Evolutionary conservation across 2,797 vertebrate species (phyloP).

Genomic region (Scleropages formosus): DNA sequence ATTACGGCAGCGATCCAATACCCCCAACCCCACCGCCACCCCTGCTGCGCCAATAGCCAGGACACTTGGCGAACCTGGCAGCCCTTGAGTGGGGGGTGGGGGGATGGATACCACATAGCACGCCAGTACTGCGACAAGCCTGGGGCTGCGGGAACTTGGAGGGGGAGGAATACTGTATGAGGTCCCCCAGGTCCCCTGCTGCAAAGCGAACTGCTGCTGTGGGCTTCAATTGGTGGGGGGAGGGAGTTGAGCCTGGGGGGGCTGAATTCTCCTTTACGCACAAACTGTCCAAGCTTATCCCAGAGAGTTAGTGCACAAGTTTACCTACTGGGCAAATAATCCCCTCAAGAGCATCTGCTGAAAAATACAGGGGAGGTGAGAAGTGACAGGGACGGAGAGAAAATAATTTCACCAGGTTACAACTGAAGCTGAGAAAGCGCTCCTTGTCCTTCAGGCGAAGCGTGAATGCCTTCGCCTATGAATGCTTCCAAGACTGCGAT

Average conservation of each 20-base stretch:
- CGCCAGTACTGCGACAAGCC: no score
- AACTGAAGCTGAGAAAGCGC: neutral
- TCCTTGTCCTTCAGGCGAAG: neutral
- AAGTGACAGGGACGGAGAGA: neutral
- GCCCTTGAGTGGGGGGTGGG: no score
- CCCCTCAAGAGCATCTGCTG: neutral
- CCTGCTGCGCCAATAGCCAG: no score
- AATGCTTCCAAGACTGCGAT: neutral
- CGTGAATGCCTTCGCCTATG: neutral
- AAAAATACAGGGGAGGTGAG: neutral
- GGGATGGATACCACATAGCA: no score
- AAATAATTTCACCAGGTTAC: neutral
- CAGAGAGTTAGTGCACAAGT: neutral
- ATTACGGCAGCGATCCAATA: no score
- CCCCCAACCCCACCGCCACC: no score
- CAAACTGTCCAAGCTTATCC: neutral
- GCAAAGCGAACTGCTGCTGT: no score
- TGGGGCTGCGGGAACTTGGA: no score
- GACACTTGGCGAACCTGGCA: no score
- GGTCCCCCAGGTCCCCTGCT: neutral
- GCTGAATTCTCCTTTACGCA: neutral
- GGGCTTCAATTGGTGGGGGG: neutral
- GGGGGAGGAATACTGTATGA: no score
- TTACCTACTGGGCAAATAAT: conserved; percentile 8
- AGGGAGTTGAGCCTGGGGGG: neutral